These are phyloP conservation scores for Siniperca chuatsi DNA, from an alignment of 2,113 vertebrate species.

Conservation along the genomic window DNA sequence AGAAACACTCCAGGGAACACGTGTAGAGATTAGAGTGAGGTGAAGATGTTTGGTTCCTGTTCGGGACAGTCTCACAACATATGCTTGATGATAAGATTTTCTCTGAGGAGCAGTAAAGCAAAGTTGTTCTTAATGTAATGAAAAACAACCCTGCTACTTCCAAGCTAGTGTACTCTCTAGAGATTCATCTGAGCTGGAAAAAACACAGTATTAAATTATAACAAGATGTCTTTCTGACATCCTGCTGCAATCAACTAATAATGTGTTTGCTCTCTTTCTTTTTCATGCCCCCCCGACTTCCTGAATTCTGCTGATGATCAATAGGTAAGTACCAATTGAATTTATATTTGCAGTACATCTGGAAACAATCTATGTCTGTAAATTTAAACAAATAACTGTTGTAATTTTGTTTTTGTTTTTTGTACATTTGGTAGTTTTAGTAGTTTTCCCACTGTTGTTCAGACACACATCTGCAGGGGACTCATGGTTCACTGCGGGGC, in stretches of 20 bases:
- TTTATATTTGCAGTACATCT: conserved; percentile 25
- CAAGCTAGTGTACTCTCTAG: background rate
- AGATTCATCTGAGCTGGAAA: conserved; percentile 15
- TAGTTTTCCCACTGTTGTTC: conserved; percentile 18
- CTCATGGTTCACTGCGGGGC: conserved; percentile 43
- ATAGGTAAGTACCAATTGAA: conserved; percentile 65
- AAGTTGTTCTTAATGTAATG: conserved; percentile 5
- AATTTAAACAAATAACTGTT: background rate
- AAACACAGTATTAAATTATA: conserved; percentile 15
- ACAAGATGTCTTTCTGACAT: conserved; percentile 40
- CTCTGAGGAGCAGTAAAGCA: conserved; percentile 24
- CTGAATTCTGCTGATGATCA: conserved; percentile 32
- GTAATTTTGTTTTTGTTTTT: background rate
- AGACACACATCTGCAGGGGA: conserved; percentile 46
- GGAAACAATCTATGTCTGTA: conserved; percentile 22
- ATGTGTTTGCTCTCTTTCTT: conserved; percentile 43
- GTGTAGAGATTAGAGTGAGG: conserved; percentile 55
- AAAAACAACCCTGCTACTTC: conserved; percentile 38
- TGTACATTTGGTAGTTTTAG: conserved; percentile 8
- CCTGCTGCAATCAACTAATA: conserved; percentile 45
- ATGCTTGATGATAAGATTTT: conserved; percentile 49
- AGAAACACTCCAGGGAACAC: conserved; percentile 32
- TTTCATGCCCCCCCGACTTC: conserved; percentile 38
- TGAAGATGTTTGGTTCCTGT: conserved; percentile 65
- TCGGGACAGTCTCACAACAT: conserved; percentile 32